A percentile compares a stretch with the other conserved stretches of the same genome.
These are phyloP conservation scores for Mycogona germanica DNA, from an alignment of 2,888 invertebrate species.

Conservation along the genomic window DNA sequence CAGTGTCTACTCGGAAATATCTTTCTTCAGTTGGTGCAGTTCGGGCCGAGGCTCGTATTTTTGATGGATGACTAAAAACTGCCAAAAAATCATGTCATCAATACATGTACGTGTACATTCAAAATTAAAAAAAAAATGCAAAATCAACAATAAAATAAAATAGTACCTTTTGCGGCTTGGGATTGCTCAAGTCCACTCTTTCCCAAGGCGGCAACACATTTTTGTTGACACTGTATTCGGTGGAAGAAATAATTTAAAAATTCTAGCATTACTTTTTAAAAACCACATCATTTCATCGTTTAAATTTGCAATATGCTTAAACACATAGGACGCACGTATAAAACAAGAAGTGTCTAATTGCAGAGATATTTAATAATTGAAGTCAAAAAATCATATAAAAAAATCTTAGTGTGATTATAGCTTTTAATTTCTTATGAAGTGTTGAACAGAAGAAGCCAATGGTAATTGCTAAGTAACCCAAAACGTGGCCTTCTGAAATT, in stretches of 20 bases:
- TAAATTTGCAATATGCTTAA: no score
- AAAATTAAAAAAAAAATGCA: not conserved
- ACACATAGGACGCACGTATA: no score
- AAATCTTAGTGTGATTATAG: no score
- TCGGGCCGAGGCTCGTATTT: not conserved
- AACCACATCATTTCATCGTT: no score
- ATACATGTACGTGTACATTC: not conserved
- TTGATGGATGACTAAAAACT: constrained; percentile 9
- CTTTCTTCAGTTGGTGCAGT: not conserved
- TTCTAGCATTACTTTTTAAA: no score
- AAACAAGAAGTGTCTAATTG: no score
- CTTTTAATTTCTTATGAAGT: no score
- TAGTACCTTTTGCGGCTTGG: constrained; percentile 6
- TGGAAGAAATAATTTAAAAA: not conserved
- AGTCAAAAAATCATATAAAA: no score
- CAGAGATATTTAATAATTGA: no score
- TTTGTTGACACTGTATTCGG: not conserved
- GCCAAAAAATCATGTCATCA: not conserved
- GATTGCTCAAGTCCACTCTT: constrained; percentile 8
- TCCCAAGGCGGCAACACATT: constrained; percentile 12
- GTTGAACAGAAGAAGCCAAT: no score
- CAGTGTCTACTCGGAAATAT: not conserved
- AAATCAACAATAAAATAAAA: not conserved
- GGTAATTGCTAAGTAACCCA: no score
- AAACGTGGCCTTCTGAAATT: no score